Conservation (phyloP, 2,888 invertebrate species). For the Hydrotaea diabolus region DNA sequence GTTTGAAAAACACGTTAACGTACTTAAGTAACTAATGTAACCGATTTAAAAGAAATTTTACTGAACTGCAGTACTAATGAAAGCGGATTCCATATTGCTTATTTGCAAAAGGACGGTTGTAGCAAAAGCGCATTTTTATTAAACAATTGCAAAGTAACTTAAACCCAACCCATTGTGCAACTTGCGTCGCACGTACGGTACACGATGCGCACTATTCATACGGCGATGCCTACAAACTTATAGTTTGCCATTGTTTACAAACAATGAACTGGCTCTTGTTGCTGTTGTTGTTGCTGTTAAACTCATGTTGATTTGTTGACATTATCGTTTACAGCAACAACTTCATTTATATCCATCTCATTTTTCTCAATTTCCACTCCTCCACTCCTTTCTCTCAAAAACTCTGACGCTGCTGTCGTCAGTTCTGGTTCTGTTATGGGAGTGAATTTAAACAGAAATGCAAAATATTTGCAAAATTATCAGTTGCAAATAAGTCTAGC, state of each 20-base stretch:
- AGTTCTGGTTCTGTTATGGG: background rate
- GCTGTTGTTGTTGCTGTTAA: slow-evolving; percentile 2
- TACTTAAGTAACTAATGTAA: no score
- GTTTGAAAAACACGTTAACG: no score
- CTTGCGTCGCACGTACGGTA: background rate
- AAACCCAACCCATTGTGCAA: background rate
- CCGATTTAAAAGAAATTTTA: no score
- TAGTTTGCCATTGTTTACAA: slow-evolving; percentile 61
- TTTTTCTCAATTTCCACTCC: background rate
- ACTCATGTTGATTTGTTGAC: slow-evolving; percentile 64
- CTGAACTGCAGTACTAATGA: no score
- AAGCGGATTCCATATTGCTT: no score
- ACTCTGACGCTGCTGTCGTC: background rate
- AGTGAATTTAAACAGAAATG: slow-evolving; percentile 57
- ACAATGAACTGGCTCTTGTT: slow-evolving; percentile 44
- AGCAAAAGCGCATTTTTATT: no score
- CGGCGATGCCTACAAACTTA: background rate
- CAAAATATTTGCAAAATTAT: slow-evolving; percentile 62
- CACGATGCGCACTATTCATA: no score
- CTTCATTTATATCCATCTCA: slow-evolving; percentile 46
- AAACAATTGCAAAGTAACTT: no score
- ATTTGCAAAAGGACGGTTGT: no score
- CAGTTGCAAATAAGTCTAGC: slow-evolving; percentile 54
- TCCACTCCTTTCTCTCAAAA: background rate
- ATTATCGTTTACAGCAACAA: slow-evolving; percentile 62